phyloP scores from a whole-genome alignment of 1,140 invertebrate species.

The Pachyrhynchus sulphureomaculatus region DNA sequence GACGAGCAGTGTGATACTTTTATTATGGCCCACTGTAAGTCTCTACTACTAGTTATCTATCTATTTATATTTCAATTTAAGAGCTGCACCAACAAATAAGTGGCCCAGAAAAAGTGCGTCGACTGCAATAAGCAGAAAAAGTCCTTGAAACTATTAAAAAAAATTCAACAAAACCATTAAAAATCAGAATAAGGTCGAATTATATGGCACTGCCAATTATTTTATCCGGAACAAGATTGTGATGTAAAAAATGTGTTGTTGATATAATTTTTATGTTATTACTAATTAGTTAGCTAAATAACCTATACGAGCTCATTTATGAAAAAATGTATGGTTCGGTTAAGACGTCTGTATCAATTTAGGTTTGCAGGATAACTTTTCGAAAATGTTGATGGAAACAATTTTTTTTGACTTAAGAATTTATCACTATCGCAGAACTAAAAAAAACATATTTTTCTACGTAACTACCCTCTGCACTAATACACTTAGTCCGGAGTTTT shows the following conservation, averaged over 20 bases:
- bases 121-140: constrained; percentile 17
- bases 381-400: too few species aligned
- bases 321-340: too few species aligned
- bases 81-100: constrained; percentile 21
- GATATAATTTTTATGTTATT: background rate
- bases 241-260: background rate
- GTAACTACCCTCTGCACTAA: too few species aligned
- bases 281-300: background rate
- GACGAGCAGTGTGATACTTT: too few species aligned
- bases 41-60: background rate
- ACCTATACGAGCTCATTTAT: too few species aligned
- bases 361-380: too few species aligned
- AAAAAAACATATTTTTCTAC: too few species aligned
- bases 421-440: too few species aligned
- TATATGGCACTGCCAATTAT: constrained; percentile 6
- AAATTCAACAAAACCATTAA: constrained; percentile 24
- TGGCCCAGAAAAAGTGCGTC: constrained; percentile 30
- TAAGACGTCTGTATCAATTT: too few species aligned
- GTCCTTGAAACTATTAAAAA: constrained; percentile 27
- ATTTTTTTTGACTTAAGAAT: too few species aligned
- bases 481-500: too few species aligned
- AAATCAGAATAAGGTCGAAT: constrained; percentile 25
- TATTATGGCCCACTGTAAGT: too few species aligned
- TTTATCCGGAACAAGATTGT: background rate
- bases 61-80: constrained; percentile 26